These are phyloP conservation scores for Charanyca ferruginea DNA, from an alignment of 2,888 invertebrate genomes.

Conservation along the genomic window DNA sequence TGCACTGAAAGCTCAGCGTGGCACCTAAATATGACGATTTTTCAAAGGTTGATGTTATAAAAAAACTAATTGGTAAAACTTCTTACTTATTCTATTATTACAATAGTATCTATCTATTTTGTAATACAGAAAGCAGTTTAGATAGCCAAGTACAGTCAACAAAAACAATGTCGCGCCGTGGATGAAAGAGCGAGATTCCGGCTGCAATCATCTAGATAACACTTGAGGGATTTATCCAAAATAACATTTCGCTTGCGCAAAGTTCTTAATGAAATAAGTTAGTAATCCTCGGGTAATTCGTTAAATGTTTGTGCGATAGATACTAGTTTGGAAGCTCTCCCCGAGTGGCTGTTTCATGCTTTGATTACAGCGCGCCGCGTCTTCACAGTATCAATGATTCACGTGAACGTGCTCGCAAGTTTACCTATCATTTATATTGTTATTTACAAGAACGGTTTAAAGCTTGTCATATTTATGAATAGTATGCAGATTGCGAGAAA, in stretches of 20 bases:
- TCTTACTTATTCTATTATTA: background rate
- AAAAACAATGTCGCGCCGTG: constrained; percentile 64
- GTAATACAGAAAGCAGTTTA: constrained; percentile 12
- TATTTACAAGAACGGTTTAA: constrained; percentile 52
- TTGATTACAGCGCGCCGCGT: constrained; percentile 64
- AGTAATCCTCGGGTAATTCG: constrained; percentile 86
- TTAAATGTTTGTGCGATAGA: constrained; percentile 83
- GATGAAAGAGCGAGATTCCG: constrained; percentile 67
- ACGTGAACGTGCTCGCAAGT: constrained; percentile 58
- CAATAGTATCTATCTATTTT: constrained; percentile 3
- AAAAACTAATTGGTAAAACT: constrained; percentile 4
- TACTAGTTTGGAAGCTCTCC: constrained; percentile 73
- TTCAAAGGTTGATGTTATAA: background rate
- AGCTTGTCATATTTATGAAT: constrained; percentile 57
- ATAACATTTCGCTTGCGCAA: constrained; percentile 81
- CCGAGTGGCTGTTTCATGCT: constrained; percentile 69
- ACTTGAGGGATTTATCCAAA: constrained; percentile 83
- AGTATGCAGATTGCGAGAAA: constrained; percentile 41
- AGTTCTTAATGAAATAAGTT: constrained; percentile 88
- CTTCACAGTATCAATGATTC: constrained; percentile 66
- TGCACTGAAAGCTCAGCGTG: background rate
- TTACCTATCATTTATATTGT: constrained; percentile 63
- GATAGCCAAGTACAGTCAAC: constrained; percentile 51
- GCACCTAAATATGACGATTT: background rate
- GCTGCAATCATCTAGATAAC: constrained; percentile 81